Conservation (phyloP, 2,113 vertebrate genomes). For the Cardinalis cardinalis region DNA sequence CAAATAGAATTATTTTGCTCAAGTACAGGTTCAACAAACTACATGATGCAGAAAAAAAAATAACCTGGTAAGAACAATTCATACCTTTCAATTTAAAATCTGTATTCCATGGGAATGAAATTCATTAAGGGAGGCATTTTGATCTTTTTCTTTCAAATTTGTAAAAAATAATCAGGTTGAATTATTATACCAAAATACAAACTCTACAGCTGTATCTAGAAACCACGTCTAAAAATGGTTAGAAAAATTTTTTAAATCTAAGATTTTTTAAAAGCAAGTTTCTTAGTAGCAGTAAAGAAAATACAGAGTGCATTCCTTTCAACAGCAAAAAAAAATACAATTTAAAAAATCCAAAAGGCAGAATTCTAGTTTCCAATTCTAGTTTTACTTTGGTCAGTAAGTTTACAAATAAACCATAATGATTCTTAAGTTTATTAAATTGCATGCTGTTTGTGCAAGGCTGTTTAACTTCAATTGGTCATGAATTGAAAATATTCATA, state of each 20-base stretch:
- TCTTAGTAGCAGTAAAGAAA: neutral
- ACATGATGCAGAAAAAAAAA: neutral
- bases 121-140: neutral
- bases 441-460: neutral
- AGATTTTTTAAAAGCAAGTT: neutral
- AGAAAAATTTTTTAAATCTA: neutral
- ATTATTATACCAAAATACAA: neutral
- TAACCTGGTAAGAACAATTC: neutral
- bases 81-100: neutral
- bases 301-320: neutral
- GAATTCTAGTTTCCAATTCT: neutral
- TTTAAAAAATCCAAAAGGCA: neutral
- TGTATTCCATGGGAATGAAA: neutral
- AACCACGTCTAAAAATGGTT: neutral
- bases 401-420: neutral
- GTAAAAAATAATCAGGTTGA: neutral
- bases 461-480: neutral
- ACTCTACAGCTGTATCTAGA: neutral
- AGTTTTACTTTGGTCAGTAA: neutral
- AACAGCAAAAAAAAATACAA: neutral
- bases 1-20: neutral
- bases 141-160: neutral
- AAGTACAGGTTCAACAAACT: neutral
- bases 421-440: neutral
- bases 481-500: neutral